phyloP scores from a whole-genome alignment of 2,888 invertebrate genomes.

The Electrophaes corylata region DNA sequence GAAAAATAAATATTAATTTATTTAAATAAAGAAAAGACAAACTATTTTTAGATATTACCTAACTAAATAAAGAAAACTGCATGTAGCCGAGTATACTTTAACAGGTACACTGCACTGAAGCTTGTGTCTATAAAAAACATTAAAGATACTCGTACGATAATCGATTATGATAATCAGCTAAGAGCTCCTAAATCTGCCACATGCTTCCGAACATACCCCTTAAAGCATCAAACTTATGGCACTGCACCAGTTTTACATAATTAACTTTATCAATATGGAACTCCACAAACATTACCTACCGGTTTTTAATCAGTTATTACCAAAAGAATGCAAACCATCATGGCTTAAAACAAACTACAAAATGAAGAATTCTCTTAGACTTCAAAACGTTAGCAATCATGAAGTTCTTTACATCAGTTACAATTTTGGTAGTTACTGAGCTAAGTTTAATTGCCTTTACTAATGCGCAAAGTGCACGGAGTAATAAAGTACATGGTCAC shows the following conservation, averaged over 20 bases:
- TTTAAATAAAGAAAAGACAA: too few species aligned
- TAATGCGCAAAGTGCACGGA: background rate
- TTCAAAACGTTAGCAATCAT: constrained; percentile 1
- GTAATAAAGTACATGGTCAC: constrained; percentile 1
- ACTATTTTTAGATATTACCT: too few species aligned
- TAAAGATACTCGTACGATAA: too few species aligned
- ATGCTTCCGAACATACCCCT: background rate
- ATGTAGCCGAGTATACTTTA: too few species aligned
- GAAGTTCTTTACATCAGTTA: constrained; percentile 4
- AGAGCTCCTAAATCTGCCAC: background rate
- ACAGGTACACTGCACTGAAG: too few species aligned
- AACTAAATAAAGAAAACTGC: too few species aligned
- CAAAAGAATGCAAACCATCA: background rate
- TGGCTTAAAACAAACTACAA: constrained; percentile 1
- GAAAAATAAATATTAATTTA: too few species aligned
- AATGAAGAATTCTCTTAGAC: background rate
- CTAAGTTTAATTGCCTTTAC: background rate
- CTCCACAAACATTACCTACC: background rate
- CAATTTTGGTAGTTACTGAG: constrained; percentile 1
- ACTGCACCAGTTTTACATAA: constrained; percentile 1
- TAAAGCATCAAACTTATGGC: background rate
- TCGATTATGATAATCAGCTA: background rate
- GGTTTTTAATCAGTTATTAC: constrained; percentile 14
- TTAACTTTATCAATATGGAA: constrained; percentile 11
- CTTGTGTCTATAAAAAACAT: too few species aligned